Base-by-base conservation (phyloP, 2,797 vertebrate species). In the Galagoides demidoff region DNA sequence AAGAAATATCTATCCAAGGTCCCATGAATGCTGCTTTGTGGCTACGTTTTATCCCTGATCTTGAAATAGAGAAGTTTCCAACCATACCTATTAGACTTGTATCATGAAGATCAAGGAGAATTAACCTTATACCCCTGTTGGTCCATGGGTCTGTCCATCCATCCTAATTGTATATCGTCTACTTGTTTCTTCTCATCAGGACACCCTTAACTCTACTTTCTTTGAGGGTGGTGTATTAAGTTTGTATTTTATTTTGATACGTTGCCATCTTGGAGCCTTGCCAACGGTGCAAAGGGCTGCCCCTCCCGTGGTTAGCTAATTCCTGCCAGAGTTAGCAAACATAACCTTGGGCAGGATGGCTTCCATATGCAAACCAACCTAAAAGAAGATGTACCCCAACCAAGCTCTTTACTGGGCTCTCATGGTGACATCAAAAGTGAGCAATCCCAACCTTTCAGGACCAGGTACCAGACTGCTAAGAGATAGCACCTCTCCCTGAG, bases 11-110 rank as follows among this genome's bases (percentile, higher is more conserved):
- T 86, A 16, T 57, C 64, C 70, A 8, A 64, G 43, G 20, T 89
- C n/a, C 52, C 27, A 37, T 74, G 82, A 95, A 90, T 49, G 64
- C 39, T 37, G 37, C 77, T 89, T 95, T 95, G 78, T 96, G 66
- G 45, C 45, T 92, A 1, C 20, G 57, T 43, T 90, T 96, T 89
- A 59, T 85, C 59, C 31, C 25, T 64, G 16, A 61, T 86, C 66
- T 79, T 84, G 52, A 92, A 92, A 74, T 64, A 87, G 34, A 43
- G 55, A 88, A 1, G 19, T 84, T 88, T 45, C 78, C 37, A 55
- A 34, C 25, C 57, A 5, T 81, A 45, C 11, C 4, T 49, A 27
- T 66, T 85, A 66, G 43, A 70, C 37, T 23, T 96, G 22, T n/a
- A 11, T 19, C 19, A 19, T 22, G 39, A 31, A 31, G 29, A 29